Base-by-base conservation (phyloP, 2,888 invertebrate genomes). In the Oscheius sp. region DNA sequence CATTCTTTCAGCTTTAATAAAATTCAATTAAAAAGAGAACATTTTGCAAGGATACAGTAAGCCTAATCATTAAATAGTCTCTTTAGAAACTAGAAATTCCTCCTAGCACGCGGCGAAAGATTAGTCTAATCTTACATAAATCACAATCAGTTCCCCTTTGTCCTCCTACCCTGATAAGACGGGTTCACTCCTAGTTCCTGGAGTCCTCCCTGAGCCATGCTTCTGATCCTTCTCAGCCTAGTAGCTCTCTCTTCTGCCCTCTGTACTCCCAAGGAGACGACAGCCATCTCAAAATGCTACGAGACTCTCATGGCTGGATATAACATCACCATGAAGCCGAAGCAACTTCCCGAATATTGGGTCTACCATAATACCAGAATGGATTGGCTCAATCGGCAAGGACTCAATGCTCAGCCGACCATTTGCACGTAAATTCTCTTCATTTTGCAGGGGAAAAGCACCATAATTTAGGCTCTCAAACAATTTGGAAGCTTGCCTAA, bases 321-420 rank as follows among this genome's bases (percentile, higher is more conserved):
- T 68, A 77, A 77, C 33, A 58, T 75, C 58, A 48, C 73, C 12
- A 69, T 75, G 69, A 70, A 57, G 3, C 53, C 58, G 15, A 69
- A 69, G 15, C 15, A 61, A 1, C 69, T 76, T 45, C 74, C 77
- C 1, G 77, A 74, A 33, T 77, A 77, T 48, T 75, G 75, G 77
- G 29, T 6, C 12, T 42, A 74, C 67, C 76, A 76, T 50, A 65
- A 61, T 29, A 55, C 48, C 4, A 53, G 76, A 37, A 66, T 65
- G 65, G 58, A 57, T 8, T 50, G 74, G 34, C 55, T 76, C 37
- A 71, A 73, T 23, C 70, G 65, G 15, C 66, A 72, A 39, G 74
- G 74, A 33, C 57, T 71, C 55, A 65, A 71, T 37, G 71, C 72
- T 50, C 76, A 76, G 46, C 74, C 76, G 8, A 67, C 69, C 17